Evolutionary conservation across 2,113 vertebrate species (phyloP).

Genomic region (Rhabdomys dilectus): DNA sequence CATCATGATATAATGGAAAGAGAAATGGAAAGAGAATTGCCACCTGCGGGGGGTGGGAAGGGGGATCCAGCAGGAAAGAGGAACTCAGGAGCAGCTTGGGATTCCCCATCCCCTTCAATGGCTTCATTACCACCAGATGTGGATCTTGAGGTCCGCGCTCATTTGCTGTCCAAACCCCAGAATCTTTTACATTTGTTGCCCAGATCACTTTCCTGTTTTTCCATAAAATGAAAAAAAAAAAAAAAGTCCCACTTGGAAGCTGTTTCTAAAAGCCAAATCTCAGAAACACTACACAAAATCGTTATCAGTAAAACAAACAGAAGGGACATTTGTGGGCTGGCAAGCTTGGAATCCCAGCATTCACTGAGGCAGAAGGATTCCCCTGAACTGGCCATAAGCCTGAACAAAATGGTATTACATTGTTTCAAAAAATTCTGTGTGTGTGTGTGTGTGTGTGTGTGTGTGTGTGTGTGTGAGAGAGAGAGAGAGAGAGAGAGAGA

Average conservation of each 20-base stretch:
- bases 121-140: not conserved
- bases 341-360: not conserved
- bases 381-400: not conserved
- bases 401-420: not conserved
- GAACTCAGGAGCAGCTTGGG: not conserved
- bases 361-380: not conserved
- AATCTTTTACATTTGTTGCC: not conserved
- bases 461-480: not conserved
- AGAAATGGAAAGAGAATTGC: not conserved
- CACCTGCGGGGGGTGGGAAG: not conserved
- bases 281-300: not conserved
- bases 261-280: not conserved
- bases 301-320: not conserved
- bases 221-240: not conserved
- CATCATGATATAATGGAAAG: not conserved
- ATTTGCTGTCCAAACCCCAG: no score
- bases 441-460: not conserved
- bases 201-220: not conserved
- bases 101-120: not conserved
- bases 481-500: no score
- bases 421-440: not conserved
- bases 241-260: not conserved
- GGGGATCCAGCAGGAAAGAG: not conserved
- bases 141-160: not conserved
- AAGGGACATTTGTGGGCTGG: no score